Evolutionary conservation across 2,888 invertebrate genomes (phyloP).

Genomic region (Ischnura elegans): DNA sequence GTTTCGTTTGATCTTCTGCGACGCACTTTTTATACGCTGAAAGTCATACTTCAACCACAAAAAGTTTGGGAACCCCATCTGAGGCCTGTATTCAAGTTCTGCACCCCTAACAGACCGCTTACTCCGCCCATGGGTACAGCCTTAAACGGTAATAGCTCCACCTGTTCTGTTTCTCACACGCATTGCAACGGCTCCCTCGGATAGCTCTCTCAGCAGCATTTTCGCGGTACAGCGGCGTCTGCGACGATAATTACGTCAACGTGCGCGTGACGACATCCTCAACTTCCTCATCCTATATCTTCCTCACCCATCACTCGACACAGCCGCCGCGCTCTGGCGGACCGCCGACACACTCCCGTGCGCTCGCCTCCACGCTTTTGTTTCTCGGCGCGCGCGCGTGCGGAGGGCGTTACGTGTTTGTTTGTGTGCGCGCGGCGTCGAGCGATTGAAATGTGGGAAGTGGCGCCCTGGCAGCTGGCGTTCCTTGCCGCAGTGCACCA

Average conservation of each 20-base stretch:
- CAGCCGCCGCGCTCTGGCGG: neutral
- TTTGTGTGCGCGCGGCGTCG: neutral
- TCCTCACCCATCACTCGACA: neutral
- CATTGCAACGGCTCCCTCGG: too few relatives aligned
- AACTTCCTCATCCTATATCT: too few relatives aligned
- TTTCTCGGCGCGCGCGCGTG: neutral
- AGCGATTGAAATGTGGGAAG: neutral
- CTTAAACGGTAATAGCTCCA: too few relatives aligned
- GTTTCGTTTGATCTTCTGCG: too few relatives aligned
- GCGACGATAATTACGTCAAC: neutral
- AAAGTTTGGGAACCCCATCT: too few relatives aligned
- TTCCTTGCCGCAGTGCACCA: neutral
- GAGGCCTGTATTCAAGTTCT: too few relatives aligned
- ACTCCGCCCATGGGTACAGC: too few relatives aligned
- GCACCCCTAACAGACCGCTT: too few relatives aligned
- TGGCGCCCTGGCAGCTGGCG: neutral
- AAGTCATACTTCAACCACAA: too few relatives aligned
- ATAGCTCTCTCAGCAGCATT: neutral
- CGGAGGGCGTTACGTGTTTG: neutral
- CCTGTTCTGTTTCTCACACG: too few relatives aligned
- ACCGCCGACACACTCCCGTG: neutral
- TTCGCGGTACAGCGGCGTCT: neutral
- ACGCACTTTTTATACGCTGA: too few relatives aligned
- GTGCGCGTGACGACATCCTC: neutral
- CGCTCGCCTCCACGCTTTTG: neutral